Conservation (phyloP, 30 jellyfish, hydroid and myxozoan species). For the Rhopilema esculentum region DNA sequence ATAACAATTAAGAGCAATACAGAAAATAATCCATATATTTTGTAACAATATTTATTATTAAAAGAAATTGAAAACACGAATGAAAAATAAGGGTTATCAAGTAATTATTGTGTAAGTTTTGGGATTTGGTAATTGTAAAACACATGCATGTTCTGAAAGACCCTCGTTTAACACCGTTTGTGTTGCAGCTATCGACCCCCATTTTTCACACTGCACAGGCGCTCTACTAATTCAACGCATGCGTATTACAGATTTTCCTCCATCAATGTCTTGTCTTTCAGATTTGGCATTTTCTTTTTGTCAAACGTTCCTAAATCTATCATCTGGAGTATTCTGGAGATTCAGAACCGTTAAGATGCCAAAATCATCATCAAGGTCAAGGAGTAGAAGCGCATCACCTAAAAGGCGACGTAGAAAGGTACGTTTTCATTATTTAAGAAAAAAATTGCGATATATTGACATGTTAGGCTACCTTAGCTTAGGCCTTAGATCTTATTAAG, state of each 20-base stretch:
- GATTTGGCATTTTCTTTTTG: background rate
- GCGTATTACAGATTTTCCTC: background rate
- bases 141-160: too few species aligned
- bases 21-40: too few species aligned
- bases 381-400: slow-evolving; percentile 92
- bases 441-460: too few species aligned
- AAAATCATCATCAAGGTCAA: slow-evolving; percentile 79
- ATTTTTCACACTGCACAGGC: background rate
- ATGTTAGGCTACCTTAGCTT: background rate
- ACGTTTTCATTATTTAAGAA: too few species aligned
- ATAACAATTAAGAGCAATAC: too few species aligned
- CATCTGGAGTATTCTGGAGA: background rate
- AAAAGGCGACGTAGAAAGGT: slow-evolving; percentile 74
- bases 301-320: background rate
- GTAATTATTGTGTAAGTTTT: too few species aligned
- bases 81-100: too few species aligned
- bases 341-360: slow-evolving; percentile 17
- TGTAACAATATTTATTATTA: too few species aligned
- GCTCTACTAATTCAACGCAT: background rate
- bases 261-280: background rate
- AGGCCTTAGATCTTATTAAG: too few species aligned
- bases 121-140: too few species aligned
- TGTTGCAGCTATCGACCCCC: background rate
- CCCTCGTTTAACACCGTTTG: too few species aligned
- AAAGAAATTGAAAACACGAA: too few species aligned